Evolutionary conservation across 2,888 invertebrate species (phyloP).

Genomic region (Acronicta psi): DNA sequence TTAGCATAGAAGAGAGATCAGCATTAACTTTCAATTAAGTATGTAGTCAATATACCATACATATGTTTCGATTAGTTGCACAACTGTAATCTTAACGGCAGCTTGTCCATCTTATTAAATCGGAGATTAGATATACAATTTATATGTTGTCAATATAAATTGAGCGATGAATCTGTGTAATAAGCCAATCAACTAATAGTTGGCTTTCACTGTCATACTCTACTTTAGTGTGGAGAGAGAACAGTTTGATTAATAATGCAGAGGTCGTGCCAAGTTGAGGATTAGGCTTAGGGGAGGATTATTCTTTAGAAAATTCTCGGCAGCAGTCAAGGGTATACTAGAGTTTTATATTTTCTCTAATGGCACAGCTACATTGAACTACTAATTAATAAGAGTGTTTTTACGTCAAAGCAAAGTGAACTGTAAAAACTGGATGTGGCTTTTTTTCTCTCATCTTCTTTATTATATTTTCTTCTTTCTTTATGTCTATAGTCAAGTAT

Average conservation of each 20-base stretch:
- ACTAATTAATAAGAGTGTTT: too few species aligned
- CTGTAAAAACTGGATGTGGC: too few species aligned
- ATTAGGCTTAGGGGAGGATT: not conserved
- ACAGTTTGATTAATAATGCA: too few species aligned
- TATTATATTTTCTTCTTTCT: too few species aligned
- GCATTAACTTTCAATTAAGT: constrained; percentile 29
- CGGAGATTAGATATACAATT: constrained; percentile 53
- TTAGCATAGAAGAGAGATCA: constrained; percentile 42
- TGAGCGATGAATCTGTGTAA: constrained; percentile 54
- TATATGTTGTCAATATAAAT: constrained; percentile 63
- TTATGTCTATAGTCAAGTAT: too few species aligned
- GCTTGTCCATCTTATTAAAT: constrained; percentile 44
- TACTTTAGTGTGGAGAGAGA: too few species aligned
- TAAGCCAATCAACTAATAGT: constrained; percentile 1
- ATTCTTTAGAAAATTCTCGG: not conserved
- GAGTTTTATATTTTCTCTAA: not conserved
- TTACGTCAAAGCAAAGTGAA: too few species aligned
- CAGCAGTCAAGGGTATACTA: not conserved
- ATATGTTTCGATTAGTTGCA: constrained; percentile 37
- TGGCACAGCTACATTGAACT: too few species aligned
- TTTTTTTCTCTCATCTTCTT: too few species aligned
- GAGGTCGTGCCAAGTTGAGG: too few species aligned
- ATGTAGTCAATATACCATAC: constrained; percentile 31
- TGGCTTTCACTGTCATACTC: constrained; percentile 39
- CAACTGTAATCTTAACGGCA: constrained; percentile 37